phyloP scores from a whole-genome alignment of 1,140 invertebrate genomes.

The Drosophila seguyi region DNA sequence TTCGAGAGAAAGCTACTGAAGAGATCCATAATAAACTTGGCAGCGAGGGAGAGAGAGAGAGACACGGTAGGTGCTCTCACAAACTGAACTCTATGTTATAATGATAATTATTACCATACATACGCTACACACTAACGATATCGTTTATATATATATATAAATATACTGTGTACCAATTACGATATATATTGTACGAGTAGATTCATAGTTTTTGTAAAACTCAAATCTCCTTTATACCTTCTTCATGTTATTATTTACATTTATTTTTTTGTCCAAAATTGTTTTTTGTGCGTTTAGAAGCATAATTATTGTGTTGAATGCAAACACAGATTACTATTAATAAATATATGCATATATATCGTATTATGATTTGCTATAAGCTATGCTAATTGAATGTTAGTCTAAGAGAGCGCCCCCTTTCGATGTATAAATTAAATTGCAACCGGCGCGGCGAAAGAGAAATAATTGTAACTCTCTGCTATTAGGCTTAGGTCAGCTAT shows the following conservation, averaged over 20 bases:
- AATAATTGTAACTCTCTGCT: constrained; percentile 70
- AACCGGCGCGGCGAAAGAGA: constrained; percentile 31
- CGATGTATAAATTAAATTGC: constrained; percentile 78
- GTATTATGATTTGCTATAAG: constrained; percentile 83
- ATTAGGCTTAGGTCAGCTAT: constrained; percentile 45
- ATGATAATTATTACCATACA: constrained; percentile 78
- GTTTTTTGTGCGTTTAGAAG: constrained; percentile 47
- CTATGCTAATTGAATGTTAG: constrained; percentile 63
- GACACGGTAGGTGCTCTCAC: constrained; percentile 29
- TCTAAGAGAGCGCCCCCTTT: constrained; percentile 35
- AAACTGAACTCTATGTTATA: constrained; percentile 75
- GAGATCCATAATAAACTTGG: constrained; percentile 28
- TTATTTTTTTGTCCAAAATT: constrained; percentile 66
- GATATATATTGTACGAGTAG: constrained; percentile 69
- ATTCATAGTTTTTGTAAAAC: constrained; percentile 60
- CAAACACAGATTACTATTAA: constrained; percentile 32
- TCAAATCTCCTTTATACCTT: constrained; percentile 32
- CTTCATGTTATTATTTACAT: constrained; percentile 50
- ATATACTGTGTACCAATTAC: constrained; percentile 63
- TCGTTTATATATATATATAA: constrained; percentile 54
- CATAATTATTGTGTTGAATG: constrained; percentile 25
- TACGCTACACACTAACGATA: constrained; percentile 54
- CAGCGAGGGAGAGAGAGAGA: constrained; percentile 15
- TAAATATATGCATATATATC: constrained; percentile 59
- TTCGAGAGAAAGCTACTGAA: constrained; percentile 43